Evolutionary conservation across 2,797 vertebrate genomes (phyloP), one percentile per base, ranked within the genome.

Genomic region (Clarias platycephalus): DNA sequence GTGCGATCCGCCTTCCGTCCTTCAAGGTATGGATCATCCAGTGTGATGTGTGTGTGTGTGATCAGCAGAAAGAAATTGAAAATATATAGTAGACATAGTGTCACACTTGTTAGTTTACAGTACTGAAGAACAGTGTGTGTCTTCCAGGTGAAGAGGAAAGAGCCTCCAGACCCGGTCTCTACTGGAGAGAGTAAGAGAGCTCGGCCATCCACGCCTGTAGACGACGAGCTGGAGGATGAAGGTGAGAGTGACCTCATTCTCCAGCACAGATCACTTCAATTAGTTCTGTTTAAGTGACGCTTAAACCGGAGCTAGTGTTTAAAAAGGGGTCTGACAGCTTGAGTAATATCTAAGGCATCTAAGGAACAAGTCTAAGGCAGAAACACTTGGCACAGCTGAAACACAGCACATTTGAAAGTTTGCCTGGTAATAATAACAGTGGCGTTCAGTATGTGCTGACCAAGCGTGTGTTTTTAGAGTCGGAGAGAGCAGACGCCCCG

Each of bases 141-240:
- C 71, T 89, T 66, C 63, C 90, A 98, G 97, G 97, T 99, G 86
- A 99, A 99, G 91, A 95, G 98, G 93, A 99, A 99, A 92, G 98
- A 97, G 81, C 98, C 98, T 0, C 97, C 98, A 0, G 98, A 99
- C 87, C 88, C 96, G 0, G 91, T 96, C 53, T 92, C 94, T 0
- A 91, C 94, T 0, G 96, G 95, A 20, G 98, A 99, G 91, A 97
- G 94, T 93, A 99, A 99, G 91, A 95, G 98, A 86, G 95, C 97
- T 10, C 94, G 98, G 67, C 97, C 97, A 10, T 98, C 97, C 0
- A 94, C 97, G 16, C 97, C 97, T 0, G 96, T 95, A 3, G 98
- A 99, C 12, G 98, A 99, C 87, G 98, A 99, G 90, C 92, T 95
- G 87, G 95, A 95, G 88, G 98, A 99, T 75, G 98, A 99, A 96